Evolutionary conservation across 2,888 invertebrate genomes (phyloP).

Genomic region (Polyommatus icarus): DNA sequence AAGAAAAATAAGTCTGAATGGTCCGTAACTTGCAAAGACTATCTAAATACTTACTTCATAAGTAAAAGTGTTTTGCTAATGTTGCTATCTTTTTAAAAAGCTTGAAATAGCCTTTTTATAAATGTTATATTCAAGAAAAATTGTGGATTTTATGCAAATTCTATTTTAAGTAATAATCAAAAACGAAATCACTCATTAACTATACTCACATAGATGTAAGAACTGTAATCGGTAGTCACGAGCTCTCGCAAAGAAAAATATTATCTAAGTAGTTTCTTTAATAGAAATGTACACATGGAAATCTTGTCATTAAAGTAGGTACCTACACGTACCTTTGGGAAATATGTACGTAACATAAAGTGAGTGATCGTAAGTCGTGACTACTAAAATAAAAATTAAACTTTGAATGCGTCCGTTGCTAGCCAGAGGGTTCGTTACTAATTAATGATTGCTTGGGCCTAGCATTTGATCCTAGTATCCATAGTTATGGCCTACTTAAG

Average conservation of each 20-base stretch:
- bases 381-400: background rate
- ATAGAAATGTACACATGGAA: background rate
- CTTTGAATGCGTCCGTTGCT: background rate
- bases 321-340: background rate
- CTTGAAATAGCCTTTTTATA: conserved; percentile 3
- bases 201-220: background rate
- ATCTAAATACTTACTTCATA: background rate
- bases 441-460: background rate
- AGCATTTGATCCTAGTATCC: background rate
- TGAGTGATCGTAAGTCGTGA: background rate
- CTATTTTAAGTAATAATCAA: background rate
- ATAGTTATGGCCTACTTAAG: conserved; percentile 8
- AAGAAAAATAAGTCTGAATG: background rate
- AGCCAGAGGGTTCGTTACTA: background rate
- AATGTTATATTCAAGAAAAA: background rate
- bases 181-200: background rate
- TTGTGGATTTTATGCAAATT: background rate
- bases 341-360: background rate
- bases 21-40: background rate
- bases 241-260: background rate
- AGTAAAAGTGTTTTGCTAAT: background rate
- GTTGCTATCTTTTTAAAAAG: conserved; percentile 9
- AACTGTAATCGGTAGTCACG: background rate
- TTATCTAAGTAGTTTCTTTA: background rate
- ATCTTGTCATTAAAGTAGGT: too few relatives aligned